Evolutionary conservation across 2,113 vertebrate genomes (phyloP).

Genomic region (Mionectes macconnelli): DNA sequence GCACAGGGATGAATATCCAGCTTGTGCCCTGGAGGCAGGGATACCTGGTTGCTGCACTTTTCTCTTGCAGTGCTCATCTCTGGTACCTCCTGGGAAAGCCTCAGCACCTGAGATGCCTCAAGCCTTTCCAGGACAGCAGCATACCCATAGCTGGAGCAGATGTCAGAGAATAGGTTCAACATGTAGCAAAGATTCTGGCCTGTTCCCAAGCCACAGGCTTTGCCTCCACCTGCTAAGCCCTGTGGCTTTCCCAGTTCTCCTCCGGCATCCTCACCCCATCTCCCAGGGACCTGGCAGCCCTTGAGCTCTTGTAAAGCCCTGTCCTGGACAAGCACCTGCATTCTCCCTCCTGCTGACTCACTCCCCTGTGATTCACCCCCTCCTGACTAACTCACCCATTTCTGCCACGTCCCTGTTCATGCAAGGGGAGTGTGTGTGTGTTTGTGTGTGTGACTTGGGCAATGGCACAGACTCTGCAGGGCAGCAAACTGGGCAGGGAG

Average conservation of each 20-base stretch:
- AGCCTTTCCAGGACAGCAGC: neutral
- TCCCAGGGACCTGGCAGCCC: neutral
- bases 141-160: rapidly evolving
- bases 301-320: neutral
- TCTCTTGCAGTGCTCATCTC: neutral
- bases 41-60: neutral
- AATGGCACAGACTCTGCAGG: neutral
- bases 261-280: neutral
- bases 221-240: neutral
- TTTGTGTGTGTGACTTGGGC: rapidly evolving
- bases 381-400: neutral
- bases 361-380: neutral
- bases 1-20: neutral
- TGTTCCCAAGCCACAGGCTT: neutral
- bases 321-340: neutral
- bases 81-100: neutral
- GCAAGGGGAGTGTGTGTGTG: neutral
- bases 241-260: neutral
- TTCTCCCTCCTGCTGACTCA: neutral
- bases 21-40: rapidly evolving
- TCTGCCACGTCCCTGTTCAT: neutral
- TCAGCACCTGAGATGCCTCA: neutral
- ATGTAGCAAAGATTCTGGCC: neutral
- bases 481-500: neutral
- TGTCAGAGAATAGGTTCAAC: rapidly evolving